These are phyloP conservation scores for Dexiosoma caninum DNA, from an alignment of 2,888 invertebrate genomes.

Conservation along the genomic window DNA sequence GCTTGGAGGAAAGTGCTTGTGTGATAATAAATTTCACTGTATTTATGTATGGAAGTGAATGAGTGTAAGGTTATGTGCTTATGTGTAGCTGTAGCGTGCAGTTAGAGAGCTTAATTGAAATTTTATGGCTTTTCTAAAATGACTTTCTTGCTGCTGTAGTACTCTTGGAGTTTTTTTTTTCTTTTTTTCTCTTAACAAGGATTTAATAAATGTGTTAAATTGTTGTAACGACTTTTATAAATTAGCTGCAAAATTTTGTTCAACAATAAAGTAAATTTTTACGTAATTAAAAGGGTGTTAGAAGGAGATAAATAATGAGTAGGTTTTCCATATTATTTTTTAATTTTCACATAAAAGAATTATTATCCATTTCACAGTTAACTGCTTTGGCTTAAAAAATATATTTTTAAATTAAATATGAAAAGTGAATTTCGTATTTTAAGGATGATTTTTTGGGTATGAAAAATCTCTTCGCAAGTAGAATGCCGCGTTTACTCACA, in stretches of 20 bases:
- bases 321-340: neutral
- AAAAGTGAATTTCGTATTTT: too few relatives aligned
- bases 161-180: neutral
- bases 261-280: slow-evolving; percentile 21
- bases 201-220: slow-evolving; percentile 60
- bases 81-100: slow-evolving; percentile 21
- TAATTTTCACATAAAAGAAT: too few relatives aligned
- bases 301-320: neutral
- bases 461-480: too few relatives aligned
- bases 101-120: slow-evolving; percentile 58
- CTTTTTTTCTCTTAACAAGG: slow-evolving; percentile 24
- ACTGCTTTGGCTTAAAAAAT: too few relatives aligned
- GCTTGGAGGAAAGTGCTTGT: neutral
- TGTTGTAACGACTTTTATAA: slow-evolving; percentile 60
- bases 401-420: too few relatives aligned
- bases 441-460: too few relatives aligned
- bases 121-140: slow-evolving; percentile 59
- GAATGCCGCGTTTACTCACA: too few relatives aligned
- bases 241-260: slow-evolving; percentile 50
- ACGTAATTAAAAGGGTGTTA: slow-evolving; percentile 19
- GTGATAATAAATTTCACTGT: slow-evolving; percentile 12
- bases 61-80: neutral
- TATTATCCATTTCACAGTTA: too few relatives aligned
- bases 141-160: slow-evolving; percentile 46
- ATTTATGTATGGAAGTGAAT: too few relatives aligned